Evolutionary conservation across 2,797 vertebrate genomes (phyloP).

Genomic region (Spondyliosoma cantharus): DNA sequence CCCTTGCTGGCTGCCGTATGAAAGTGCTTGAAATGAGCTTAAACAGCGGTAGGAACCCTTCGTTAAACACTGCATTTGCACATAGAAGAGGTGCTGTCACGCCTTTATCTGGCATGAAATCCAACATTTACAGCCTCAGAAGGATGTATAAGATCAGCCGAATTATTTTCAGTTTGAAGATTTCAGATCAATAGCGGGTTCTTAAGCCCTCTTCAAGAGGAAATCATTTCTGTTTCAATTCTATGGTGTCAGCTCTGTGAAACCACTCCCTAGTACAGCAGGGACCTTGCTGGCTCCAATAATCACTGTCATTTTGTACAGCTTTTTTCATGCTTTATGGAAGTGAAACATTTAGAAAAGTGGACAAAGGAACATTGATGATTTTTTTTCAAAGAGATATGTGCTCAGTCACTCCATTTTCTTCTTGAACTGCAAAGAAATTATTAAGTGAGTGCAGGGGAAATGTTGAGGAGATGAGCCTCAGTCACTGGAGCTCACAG

Average conservation of each 20-base stretch:
- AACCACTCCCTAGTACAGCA: slow-evolving; percentile 35
- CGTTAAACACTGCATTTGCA: slow-evolving; percentile 19
- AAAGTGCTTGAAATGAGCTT: no score
- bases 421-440: slow-evolving; percentile 19
- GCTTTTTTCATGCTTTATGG: slow-evolving; percentile 31
- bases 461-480: slow-evolving; percentile 31
- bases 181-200: slow-evolving; percentile 47
- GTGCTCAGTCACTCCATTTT: slow-evolving; percentile 15
- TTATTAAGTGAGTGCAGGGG: slow-evolving; percentile 4
- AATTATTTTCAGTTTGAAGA: slow-evolving; percentile 32
- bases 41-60: no score
- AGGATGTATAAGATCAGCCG: slow-evolving; percentile 10
- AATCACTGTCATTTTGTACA: slow-evolving; percentile 39
- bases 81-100: neutral
- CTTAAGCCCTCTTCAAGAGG: slow-evolving; percentile 39
- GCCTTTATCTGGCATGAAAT: slow-evolving; percentile 31
- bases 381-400: slow-evolving; percentile 17
- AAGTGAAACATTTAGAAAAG: slow-evolving; percentile 21
- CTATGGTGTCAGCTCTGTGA: slow-evolving; percentile 32
- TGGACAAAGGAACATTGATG: neutral
- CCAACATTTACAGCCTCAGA: slow-evolving; percentile 7
- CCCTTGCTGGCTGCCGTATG: no score
- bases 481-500: slow-evolving; percentile 17
- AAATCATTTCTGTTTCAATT: slow-evolving; percentile 49
- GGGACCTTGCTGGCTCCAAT: slow-evolving; percentile 40